Evolutionary conservation across 2,113 vertebrate species (phyloP), one percentile per base, ranked within the genome.

Genomic region (Bothrops jararaca): DNA sequence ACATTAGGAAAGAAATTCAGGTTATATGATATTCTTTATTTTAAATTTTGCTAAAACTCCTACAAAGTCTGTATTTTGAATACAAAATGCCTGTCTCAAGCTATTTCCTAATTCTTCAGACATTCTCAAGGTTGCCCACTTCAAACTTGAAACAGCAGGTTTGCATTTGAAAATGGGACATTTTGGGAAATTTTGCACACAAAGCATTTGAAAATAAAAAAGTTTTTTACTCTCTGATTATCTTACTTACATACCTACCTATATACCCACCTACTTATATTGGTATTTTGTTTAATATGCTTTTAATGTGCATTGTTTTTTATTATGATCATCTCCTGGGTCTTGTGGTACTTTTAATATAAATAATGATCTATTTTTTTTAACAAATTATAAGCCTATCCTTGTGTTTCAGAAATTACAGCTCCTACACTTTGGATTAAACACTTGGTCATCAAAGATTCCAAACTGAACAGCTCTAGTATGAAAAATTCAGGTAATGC

Each of bases 351-450:
- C 18, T 39, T 80, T 39, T 74, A 74, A 34, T 20, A 74, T 39
- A 80, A 80, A 80, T 39, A 8, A 80, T 39, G 6, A 80, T 9
- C 74, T 80, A 80, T 20, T 22, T 80, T 80, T 80, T 80, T 1
- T 39, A 69, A n/a, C 29, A 69, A 69, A 80, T 80, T 74, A 34
- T 80, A 80, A 80, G 69, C 18, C n/a, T 91, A 0, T 89, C 89
- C 54, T 94, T 97, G 23, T 92, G 3, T 96, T 97, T 93, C 97
- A 99, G 99, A 99, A 97, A 99, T 99, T 95, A 99, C 99, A 23
- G 99, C 99, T 90, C 99, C 99, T 0, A 99, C 99, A 0, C 98
- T 99, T 93, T 99, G 99, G 99, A 99, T 98, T 93, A 99, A 99
- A 96, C 99, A 99, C 92, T 97, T 99, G 96, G 98, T 98, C 85